Evolutionary conservation across 92 coral and sea anemone genomes (phyloP), one percentile per base, ranked within the genome.

Genomic region (Isaurus tuberculatus): DNA sequence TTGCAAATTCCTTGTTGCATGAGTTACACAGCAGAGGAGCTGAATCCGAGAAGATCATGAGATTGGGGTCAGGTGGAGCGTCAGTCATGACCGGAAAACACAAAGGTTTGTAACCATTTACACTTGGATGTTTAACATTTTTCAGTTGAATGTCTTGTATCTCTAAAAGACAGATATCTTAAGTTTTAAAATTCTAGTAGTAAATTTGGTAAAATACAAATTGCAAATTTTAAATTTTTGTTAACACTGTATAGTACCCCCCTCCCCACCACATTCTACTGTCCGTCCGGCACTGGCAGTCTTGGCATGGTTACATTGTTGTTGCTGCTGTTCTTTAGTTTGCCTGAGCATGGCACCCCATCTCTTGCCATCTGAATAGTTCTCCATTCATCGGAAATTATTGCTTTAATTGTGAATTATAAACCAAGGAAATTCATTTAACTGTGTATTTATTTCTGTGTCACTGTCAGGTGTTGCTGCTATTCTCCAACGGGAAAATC

Each of bases 31-130:
- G 58, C 51, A 32, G 70, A 70, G 79, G 79, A 31, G 79, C 68
- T 22, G 55, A 81, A 46, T 58, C 86, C 53, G 34, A 81, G 60
- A 81, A 81, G 78, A 81, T 81, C 64, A 81, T 46, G 79, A 81
- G 86, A 51, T 60, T 48, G 63, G 86, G 86, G 43, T 68, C 86
- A 26, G 85, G 66, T 63, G 75, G 85, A 69, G 75, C 77, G 70
- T 64, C 74, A 80, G 75, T 80, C 60, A 80, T 65, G 43, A 80
- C 75, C 67, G 86, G 69, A 7, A 81, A 70, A 51, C 31, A 81
- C 53, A 69, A 68, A 68, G 86, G 67, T 81, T 69, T 69, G 73
- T 69, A 69, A 32, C 33, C 40, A 34, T 32, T 69, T 69, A 32
- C 27, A 69, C 25, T 69, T 26, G 26, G 73, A 69, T 34, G 51